Percentiles rank a stretch among this genome's conserved stretches.
Evolutionary conservation across 2,888 invertebrate species (phyloP).

Genomic region (Cyclophora punctaria): DNA sequence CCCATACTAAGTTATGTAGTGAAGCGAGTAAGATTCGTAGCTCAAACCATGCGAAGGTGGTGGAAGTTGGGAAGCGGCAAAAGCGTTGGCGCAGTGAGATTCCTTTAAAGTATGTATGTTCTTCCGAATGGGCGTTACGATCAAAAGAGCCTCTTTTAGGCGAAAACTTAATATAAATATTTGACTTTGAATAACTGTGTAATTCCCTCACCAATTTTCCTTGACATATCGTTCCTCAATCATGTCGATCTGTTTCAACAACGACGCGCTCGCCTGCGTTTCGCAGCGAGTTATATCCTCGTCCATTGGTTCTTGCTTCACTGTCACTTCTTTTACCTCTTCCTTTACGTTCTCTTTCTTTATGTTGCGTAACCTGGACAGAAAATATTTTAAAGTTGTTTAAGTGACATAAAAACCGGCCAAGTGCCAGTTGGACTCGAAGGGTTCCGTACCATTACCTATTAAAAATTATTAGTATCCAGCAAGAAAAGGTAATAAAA

Average conservation of each 20-base stretch:
- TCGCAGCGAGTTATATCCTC: slow-evolving; percentile 33
- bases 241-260: slow-evolving; percentile 33
- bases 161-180: background rate
- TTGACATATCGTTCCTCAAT: slow-evolving; percentile 13
- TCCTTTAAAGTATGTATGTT: no score
- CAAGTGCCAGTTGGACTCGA: no score
- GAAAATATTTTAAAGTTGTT: no score
- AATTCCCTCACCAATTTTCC: background rate
- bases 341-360: slow-evolving; percentile 15
- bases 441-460: no score
- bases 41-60: no score
- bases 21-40: no score
- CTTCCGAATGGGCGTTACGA: background rate
- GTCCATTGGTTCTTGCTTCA: slow-evolving; percentile 9
- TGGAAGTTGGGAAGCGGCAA: no score
- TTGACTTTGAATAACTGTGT: background rate
- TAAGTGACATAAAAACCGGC: no score
- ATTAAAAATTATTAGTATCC: no score
- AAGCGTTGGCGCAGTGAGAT: no score
- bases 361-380: slow-evolving; percentile 6
- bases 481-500: no score
- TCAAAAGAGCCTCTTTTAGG: background rate
- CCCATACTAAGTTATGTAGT: no score
- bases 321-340: slow-evolving; percentile 16
- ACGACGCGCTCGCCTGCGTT: slow-evolving; percentile 38